phyloP scores from a whole-genome alignment of 2,113 vertebrate genomes.

The Mugil cephalus region DNA sequence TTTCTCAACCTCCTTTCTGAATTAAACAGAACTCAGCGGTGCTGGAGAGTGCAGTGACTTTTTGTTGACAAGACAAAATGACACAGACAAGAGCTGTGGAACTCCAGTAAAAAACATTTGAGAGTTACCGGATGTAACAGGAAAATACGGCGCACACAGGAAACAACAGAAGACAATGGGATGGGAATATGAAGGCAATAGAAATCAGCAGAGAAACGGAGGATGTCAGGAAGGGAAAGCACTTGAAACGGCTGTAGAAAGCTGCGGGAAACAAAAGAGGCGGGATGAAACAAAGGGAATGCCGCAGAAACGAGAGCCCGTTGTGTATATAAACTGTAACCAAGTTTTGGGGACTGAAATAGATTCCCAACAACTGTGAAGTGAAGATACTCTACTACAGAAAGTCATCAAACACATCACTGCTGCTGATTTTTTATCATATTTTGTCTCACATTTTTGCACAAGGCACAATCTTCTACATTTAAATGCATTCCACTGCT shows the following conservation, averaged over 20 bases:
- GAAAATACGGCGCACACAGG: not conserved
- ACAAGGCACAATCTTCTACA: too few relatives aligned
- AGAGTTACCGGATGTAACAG: constrained; percentile 3
- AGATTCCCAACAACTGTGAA: constrained; percentile 5
- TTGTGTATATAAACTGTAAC: constrained; percentile 15
- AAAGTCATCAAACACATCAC: not conserved
- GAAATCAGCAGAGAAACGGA: constrained; percentile 3
- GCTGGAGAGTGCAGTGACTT: not conserved
- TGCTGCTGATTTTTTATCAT: not conserved
- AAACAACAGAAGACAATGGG: constrained; percentile 7
- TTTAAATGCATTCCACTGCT: too few relatives aligned
- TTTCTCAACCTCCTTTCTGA: not conserved
- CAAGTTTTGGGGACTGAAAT: constrained; percentile 2
- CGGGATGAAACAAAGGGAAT: not conserved
- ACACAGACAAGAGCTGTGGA: not conserved
- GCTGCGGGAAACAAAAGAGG: not conserved
- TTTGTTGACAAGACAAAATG: constrained; percentile 15
- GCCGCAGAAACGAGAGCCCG: not conserved
- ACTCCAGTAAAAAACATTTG: not conserved
- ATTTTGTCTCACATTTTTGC: too few relatives aligned
- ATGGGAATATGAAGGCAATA: constrained; percentile 2
- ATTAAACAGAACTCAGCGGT: not conserved
- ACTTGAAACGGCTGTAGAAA: constrained; percentile 11
- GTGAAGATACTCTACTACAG: not conserved
- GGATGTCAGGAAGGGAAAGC: constrained; percentile 17